Conservation (phyloP, 2,888 invertebrate species). For the Orchesellides sinensis region DNA sequence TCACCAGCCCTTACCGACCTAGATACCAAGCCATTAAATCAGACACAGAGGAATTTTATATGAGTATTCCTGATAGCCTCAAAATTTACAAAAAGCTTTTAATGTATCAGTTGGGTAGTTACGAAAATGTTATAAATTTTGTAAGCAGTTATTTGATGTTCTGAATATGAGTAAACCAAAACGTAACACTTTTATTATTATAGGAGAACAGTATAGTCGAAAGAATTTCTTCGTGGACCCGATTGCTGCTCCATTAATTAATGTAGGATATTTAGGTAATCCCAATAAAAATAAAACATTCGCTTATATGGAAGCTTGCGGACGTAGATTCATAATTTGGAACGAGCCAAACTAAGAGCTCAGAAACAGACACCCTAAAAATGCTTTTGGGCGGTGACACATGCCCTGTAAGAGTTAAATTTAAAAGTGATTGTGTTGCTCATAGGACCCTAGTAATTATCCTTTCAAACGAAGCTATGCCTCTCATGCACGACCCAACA, state of each 20-base stretch:
- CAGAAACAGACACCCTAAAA: background rate
- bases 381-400: background rate
- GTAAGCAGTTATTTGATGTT: background rate
- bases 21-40: background rate
- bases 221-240: slow-evolving; percentile 15
- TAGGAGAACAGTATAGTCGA: background rate
- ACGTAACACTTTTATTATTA: background rate
- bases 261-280: background rate
- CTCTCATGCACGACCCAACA: background rate
- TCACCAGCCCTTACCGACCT: background rate
- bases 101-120: background rate
- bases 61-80: background rate
- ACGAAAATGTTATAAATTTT: slow-evolving; percentile 1
- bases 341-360: too few relatives aligned
- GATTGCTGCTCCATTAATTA: background rate
- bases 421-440: background rate
- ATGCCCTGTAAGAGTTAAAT: background rate
- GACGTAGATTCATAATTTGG: background rate
- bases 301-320: slow-evolving; percentile 18
- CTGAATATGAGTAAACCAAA: background rate
- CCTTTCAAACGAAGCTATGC: background rate
- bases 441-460: background rate
- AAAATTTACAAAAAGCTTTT: background rate
- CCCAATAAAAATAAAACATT: slow-evolving; percentile 8
- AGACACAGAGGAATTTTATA: slow-evolving; percentile 6